Evolutionary conservation across 2,113 vertebrate species (phyloP).

Genomic region (Podarcis cretensis): DNA sequence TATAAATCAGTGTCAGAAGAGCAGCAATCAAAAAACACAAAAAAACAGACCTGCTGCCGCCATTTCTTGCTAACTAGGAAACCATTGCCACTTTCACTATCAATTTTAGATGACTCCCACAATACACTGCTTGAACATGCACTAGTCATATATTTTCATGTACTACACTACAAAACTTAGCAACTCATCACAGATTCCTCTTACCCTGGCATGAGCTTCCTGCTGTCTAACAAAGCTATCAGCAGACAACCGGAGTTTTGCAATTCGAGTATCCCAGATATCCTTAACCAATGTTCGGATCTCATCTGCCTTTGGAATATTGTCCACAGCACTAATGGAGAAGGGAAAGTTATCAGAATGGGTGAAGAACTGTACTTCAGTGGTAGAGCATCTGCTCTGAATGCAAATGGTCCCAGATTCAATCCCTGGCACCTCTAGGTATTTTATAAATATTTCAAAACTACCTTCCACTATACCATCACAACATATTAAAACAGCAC

Average conservation of each 20-base stretch:
- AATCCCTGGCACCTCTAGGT: too few relatives aligned
- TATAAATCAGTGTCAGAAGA: accelerated
- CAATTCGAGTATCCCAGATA: slow-evolving; percentile 94
- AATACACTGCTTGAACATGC: neutral
- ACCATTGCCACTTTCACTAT: neutral
- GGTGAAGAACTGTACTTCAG: too few relatives aligned
- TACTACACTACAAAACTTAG: accelerated
- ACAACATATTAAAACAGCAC: too few relatives aligned
- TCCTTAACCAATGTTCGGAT: slow-evolving; percentile 96
- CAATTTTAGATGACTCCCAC: neutral
- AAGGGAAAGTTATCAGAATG: neutral
- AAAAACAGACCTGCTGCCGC: neutral
- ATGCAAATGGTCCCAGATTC: too few relatives aligned
- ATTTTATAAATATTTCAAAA: too few relatives aligned
- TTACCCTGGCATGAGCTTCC: slow-evolving; percentile 93
- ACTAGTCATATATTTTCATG: neutral
- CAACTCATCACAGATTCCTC: neutral
- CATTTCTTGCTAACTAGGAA: neutral
- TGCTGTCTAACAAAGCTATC: slow-evolving; percentile 94
- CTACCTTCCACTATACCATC: too few relatives aligned
- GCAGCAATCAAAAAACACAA: neutral
- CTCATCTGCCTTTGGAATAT: slow-evolving; percentile 94
- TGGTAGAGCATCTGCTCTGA: too few relatives aligned
- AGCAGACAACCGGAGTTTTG: slow-evolving; percentile 93
- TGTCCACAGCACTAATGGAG: slow-evolving; percentile 87